Conservation (phyloP, 1,140 invertebrate genomes). For the Drosophila pseudoobscura region DNA sequence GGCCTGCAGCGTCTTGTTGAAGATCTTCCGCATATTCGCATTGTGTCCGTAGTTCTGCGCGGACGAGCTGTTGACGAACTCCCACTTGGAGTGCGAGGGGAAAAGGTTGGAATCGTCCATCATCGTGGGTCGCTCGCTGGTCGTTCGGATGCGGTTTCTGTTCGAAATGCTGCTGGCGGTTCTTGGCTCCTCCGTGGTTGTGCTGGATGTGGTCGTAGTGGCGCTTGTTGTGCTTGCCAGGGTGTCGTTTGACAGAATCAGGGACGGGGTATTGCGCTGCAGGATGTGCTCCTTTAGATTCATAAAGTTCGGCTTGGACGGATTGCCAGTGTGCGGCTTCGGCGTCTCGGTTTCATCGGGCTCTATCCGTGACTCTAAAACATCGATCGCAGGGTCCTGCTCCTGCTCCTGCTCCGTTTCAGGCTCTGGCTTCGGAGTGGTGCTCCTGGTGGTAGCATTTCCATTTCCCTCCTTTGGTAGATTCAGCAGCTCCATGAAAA, state of each 20-base stretch:
- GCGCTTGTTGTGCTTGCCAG: conserved; percentile 23
- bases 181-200: conserved; percentile 27
- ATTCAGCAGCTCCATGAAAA: conserved; percentile 78
- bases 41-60: conserved; percentile 54
- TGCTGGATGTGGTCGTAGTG: conserved; percentile 18
- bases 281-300: conserved; percentile 79
- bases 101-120: conserved; percentile 78
- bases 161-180: conserved; percentile 33
- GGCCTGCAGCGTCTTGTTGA: conserved; percentile 80
- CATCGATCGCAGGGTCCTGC: conserved; percentile 10
- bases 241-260: conserved; percentile 27
- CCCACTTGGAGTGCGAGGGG: conserved; percentile 81
- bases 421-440: conserved; percentile 17
- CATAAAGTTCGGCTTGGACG: conserved; percentile 69
- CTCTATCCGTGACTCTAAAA: conserved; percentile 63
- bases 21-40: conserved; percentile 74
- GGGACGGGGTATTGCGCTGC: conserved; percentile 54
- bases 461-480: conserved; percentile 67
- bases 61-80: conserved; percentile 75
- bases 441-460: conserved; percentile 35
- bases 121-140: conserved; percentile 63
- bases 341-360: conserved; percentile 44
- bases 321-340: not conserved
- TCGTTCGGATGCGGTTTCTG: conserved; percentile 51
- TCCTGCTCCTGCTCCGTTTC: not conserved